Evolutionary conservation across 2,888 invertebrate genomes (phyloP), one percentile per base, ranked within the genome.

Genomic region (Atethmia centrago): DNA sequence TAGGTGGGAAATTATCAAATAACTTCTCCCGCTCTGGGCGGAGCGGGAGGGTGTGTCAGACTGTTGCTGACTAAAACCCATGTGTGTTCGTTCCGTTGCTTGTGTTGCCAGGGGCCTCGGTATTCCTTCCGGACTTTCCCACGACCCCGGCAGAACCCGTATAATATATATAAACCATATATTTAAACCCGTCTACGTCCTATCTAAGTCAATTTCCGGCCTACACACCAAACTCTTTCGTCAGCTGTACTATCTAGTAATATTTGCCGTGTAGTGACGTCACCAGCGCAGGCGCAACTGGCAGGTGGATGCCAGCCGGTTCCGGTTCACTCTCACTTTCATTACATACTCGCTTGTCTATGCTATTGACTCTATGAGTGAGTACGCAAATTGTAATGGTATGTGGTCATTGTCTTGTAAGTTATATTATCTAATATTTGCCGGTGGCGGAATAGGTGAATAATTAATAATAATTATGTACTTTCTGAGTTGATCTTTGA

Each of bases 281-380:
- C 85, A 87, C 42, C 21, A 40, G 79, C 75, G 75, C 78, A 51
- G 47, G 66, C 81, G 72, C 87, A 40, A 65, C 73, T 45, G 31
- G 47, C 77, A 87, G 87, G 87, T 86, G 87, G 71, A 82, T 74
- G 64, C 75, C 40, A 67, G 73, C 80, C 63, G 77, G 86, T 87
- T 87, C 86, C 86, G 86, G 83, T 73, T 76, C 78, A 77, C 86
- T 87, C 86, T 87, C 87, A 87, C 86, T 87, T 87, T 87, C 81
- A 74, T 84, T 79, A 69, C 75, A 79, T 40, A 69, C 80, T 42
- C 31, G 58, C 49, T 79, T 61, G 53, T 77, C 64, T 64, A 67
- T 80, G 84, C 51, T 72, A 67, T 76, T 76, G 69, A 76, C 71
- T 84, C 72, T 67, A 21, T 19, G 65, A 77, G 51, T 63, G 47